Conservation (phyloP, 1,140 invertebrate genomes). For the Probaryconus sp. region DNA sequence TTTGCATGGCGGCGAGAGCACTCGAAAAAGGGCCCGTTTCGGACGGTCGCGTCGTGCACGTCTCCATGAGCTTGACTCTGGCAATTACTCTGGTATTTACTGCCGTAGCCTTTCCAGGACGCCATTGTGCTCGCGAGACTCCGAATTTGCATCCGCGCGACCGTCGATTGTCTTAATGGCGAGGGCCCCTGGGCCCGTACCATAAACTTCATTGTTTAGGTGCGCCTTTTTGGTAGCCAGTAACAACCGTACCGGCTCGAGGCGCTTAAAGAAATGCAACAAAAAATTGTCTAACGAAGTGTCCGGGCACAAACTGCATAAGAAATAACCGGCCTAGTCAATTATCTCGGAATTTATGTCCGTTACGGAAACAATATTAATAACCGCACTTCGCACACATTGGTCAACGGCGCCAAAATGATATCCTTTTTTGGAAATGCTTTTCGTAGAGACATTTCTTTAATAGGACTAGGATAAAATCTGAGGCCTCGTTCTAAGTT, state of each 20-base stretch:
- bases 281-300: slow-evolving; percentile 58
- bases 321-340: slow-evolving; percentile 32
- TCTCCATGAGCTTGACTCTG: slow-evolving; percentile 49
- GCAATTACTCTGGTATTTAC: slow-evolving; percentile 76
- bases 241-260: slow-evolving; percentile 22
- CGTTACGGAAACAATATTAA: slow-evolving; percentile 2
- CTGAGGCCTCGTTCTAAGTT: too few relatives aligned
- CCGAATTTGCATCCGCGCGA: slow-evolving; percentile 69
- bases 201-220: slow-evolving; percentile 76
- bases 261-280: slow-evolving; percentile 49
- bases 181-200: slow-evolving; percentile 53
- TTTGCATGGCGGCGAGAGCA: slow-evolving; percentile 49
- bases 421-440: not conserved
- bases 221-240: slow-evolving; percentile 70
- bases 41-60: slow-evolving; percentile 25
- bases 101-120: slow-evolving; percentile 67
- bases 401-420: too few relatives aligned
- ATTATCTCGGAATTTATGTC: slow-evolving; percentile 39
- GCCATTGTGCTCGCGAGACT: slow-evolving; percentile 70
- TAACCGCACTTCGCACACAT: not conserved
- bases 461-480: too few relatives aligned
- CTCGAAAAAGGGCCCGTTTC: slow-evolving; percentile 49
- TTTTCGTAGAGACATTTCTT: too few relatives aligned
- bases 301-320: slow-evolving; percentile 18
- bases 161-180: slow-evolving; percentile 74